Conservation (phyloP, 2,113 vertebrate species). For the Ptilonorhynchus violaceus region DNA sequence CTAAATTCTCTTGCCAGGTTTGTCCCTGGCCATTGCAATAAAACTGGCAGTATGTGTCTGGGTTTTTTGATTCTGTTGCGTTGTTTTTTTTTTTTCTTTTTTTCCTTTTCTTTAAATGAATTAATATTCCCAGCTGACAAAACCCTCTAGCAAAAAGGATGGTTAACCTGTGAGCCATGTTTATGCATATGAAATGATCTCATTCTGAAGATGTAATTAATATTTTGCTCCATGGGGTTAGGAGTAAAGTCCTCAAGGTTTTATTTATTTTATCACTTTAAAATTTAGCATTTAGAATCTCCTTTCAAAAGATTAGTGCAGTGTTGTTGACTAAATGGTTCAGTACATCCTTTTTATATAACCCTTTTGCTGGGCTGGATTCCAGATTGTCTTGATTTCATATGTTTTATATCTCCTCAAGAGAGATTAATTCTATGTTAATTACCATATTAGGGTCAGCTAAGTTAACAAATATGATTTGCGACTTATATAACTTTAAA, state of each 20-base stretch:
- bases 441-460: constrained; percentile 55
- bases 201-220: not conserved
- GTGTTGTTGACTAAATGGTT: constrained; percentile 36
- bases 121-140: not conserved
- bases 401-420: constrained; percentile 31
- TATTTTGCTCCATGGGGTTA: not conserved
- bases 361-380: constrained; percentile 25
- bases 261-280: constrained; percentile 1
- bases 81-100: not conserved
- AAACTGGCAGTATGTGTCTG: not conserved
- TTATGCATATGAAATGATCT: not conserved
- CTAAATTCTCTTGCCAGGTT: not conserved
- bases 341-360: constrained; percentile 55
- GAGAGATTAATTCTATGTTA: constrained; percentile 52
- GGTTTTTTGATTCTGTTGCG: not conserved
- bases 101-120: not conserved
- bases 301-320: constrained; percentile 18
- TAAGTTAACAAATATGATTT: not conserved
- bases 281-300: constrained; percentile 10
- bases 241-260: not conserved
- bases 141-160: not conserved
- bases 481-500: constrained; percentile 12
- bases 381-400: constrained; percentile 52
- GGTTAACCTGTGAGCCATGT: not conserved
- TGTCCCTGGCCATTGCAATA: not conserved